phyloP scores from a whole-genome alignment of 2,113 vertebrate genomes.

The Centropristis striata region DNA sequence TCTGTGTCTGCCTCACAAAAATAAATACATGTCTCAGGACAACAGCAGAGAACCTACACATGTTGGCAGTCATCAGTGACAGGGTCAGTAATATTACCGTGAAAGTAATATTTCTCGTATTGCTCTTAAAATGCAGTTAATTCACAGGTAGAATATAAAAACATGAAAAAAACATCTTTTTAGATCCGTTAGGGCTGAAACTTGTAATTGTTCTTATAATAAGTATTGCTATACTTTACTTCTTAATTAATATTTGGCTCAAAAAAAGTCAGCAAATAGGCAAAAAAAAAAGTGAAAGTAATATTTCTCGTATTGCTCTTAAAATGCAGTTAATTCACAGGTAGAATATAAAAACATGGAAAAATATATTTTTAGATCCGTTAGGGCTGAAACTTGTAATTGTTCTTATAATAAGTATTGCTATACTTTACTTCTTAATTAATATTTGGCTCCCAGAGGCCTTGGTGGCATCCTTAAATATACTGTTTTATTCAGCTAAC shows the following conservation, averaged over 20 bases:
- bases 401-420: background rate
- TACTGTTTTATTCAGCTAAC: background rate
- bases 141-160: background rate
- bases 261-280: no score
- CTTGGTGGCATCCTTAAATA: background rate
- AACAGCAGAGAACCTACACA: background rate
- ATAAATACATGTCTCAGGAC: conserved; percentile 51
- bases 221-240: background rate
- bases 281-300: background rate
- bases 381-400: background rate
- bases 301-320: background rate
- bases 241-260: background rate
- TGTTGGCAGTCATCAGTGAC: background rate
- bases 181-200: no score
- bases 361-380: no score
- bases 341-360: background rate
- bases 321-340: background rate
- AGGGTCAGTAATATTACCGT: background rate
- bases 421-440: background rate
- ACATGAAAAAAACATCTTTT: background rate
- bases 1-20: conserved; percentile 86
- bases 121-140: background rate
- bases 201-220: background rate
- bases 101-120: background rate
- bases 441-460: background rate